A percentile compares a stretch with the other conserved stretches of the same genome.
These are phyloP conservation scores for Leptinotarsa undecemlineata DNA, from an alignment of 1,140 invertebrate species.

Conservation along the genomic window DNA sequence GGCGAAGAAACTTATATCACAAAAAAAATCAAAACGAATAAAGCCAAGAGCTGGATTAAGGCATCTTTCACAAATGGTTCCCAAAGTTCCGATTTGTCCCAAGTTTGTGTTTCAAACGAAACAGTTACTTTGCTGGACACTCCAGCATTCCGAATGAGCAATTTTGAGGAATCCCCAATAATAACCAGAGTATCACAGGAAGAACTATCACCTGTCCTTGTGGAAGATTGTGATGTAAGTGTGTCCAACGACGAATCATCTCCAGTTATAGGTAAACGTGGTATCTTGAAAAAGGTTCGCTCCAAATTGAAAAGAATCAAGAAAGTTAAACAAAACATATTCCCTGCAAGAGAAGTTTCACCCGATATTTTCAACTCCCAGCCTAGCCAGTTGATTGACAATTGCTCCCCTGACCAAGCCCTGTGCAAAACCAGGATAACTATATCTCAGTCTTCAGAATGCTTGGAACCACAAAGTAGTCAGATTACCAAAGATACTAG, in stretches of 20 bases:
- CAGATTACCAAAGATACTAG: slow-evolving; percentile 12
- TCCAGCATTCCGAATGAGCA: not conserved
- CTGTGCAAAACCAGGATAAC: not conserved
- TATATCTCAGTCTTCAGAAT: slow-evolving; percentile 11
- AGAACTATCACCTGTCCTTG: slow-evolving; percentile 31
- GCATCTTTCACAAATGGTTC: not conserved
- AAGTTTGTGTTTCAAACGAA: not conserved
- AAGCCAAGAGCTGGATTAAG: slow-evolving; percentile 4
- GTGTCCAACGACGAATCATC: slow-evolving; percentile 27
- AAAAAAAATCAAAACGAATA: slow-evolving; percentile 10
- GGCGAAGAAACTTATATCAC: slow-evolving; percentile 13
- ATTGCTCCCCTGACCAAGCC: slow-evolving; percentile 6
- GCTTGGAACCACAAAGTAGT: not conserved
- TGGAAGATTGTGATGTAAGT: not conserved
- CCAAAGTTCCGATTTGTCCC: not conserved
- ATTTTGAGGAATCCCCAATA: slow-evolving; percentile 25
- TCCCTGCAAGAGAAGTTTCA: not conserved
- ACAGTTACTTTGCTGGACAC: not conserved
- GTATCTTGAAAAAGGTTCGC: slow-evolving; percentile 27
- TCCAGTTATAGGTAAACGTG: slow-evolving; percentile 28
- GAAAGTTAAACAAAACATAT: slow-evolving; percentile 9
- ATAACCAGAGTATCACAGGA: slow-evolving; percentile 15
- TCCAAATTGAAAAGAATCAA: slow-evolving; percentile 18
- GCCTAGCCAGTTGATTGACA: slow-evolving; percentile 21
- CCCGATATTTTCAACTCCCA: slow-evolving; percentile 10